A percentile compares a stretch with the other conserved stretches of the same genome.
Conservation (phyloP, 2,113 vertebrate genomes). For the Elachura formosa region DNA sequence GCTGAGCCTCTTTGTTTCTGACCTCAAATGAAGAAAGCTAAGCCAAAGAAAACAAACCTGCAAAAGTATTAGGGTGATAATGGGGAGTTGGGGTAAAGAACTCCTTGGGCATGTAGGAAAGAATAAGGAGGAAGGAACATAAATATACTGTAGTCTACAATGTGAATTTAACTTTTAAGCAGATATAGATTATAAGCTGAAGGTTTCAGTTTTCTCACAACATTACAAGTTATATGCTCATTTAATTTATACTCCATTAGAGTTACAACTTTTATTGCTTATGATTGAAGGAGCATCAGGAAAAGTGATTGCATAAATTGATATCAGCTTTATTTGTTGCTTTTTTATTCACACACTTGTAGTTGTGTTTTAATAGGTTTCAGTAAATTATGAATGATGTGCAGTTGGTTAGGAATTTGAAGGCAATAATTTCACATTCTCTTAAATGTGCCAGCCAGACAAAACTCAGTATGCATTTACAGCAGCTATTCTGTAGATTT, state of each 20-base stretch:
- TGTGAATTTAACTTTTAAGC: not conserved
- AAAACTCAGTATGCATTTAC: not conserved
- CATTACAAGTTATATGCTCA: not conserved
- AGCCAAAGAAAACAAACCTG: not conserved
- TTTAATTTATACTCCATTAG: not conserved
- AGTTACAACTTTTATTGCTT: not conserved
- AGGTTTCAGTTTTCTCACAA: not conserved
- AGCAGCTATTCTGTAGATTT: constrained; percentile 19
- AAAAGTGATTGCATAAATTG: not conserved
- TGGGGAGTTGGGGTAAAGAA: not conserved
- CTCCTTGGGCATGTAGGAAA: not conserved
- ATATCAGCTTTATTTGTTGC: constrained; percentile 14
- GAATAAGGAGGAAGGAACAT: not conserved
- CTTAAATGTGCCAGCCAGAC: not conserved
- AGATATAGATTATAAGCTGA: not conserved
- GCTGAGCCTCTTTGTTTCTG: constrained; percentile 1
- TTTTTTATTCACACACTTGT: not conserved
- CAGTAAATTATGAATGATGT: constrained; percentile 24
- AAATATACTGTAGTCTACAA: not conserved
- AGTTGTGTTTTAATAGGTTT: not conserved
- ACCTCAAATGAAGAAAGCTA: not conserved
- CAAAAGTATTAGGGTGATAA: not conserved
- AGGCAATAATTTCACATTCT: not conserved
- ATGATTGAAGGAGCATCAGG: not conserved
- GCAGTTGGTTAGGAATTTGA: constrained; percentile 14